phyloP scores from a whole-genome alignment of 2,888 invertebrate species.

The Agrochola litura region DNA sequence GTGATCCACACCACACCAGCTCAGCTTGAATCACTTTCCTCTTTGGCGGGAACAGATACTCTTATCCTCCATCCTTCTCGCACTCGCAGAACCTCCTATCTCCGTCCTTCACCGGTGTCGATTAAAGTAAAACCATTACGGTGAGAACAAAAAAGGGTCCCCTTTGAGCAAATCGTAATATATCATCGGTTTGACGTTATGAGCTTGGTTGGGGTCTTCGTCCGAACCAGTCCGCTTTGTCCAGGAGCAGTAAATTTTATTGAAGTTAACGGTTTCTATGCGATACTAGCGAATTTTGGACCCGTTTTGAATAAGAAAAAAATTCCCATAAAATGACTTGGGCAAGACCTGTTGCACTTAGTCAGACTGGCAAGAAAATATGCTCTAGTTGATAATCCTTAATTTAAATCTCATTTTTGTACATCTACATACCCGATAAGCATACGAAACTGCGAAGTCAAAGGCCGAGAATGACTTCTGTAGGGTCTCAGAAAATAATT shows the following conservation, averaged over 20 bases:
- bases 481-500: not conserved
- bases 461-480: not conserved
- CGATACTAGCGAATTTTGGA: conserved; percentile 63
- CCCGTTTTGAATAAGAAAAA: conserved; percentile 29
- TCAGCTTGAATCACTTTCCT: conserved; percentile 85
- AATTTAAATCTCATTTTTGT: not conserved
- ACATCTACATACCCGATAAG: not conserved
- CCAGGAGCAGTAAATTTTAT: conserved; percentile 85
- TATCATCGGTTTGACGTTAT: conserved; percentile 89
- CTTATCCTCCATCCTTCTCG: conserved; percentile 73
- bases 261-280: conserved; percentile 81
- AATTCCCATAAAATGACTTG: not conserved
- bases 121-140: conserved; percentile 90
- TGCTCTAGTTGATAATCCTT: not conserved
- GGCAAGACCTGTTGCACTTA: not conserved
- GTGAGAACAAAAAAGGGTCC: conserved; percentile 90
- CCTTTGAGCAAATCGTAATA: conserved; percentile 90
- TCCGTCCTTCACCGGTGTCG: conserved; percentile 76
- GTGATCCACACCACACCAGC: conserved; percentile 78
- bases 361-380: not conserved
- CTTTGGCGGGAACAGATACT: conserved; percentile 87
- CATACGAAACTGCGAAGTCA: not conserved
- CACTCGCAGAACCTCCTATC: conserved; percentile 64
- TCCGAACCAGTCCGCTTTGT: conserved; percentile 82
- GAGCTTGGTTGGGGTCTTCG: conserved; percentile 85